Evolutionary conservation across 2,113 vertebrate genomes (phyloP), one percentile per base, ranked within the genome.

Genomic region (Erythrolamprus reginae): DNA sequence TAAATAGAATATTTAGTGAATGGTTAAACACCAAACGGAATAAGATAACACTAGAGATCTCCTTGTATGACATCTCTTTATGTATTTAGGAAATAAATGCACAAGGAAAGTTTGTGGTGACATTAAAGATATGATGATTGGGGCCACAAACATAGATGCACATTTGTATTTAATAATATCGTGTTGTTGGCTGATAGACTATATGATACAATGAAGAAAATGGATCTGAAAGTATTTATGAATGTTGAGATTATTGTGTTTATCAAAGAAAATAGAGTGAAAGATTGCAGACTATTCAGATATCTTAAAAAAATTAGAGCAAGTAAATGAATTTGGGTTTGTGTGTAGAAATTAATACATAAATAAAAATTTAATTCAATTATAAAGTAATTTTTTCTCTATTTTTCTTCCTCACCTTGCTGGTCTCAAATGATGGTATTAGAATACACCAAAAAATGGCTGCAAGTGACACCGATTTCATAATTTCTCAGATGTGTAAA

Each of bases 371-470:
- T 21, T 38, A 21, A 77, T 42, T 21, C 8, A 21, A 77, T 42
- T 42, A 77, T 77, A 42, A 77, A 42, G 7, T 21, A 33, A 10
- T 77, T 9, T 24, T 10, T 52, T 51, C 15, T 17, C 48, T 45
- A 17, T 50, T 58, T 42, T 33, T 33, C 17, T 38, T 61, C 65
- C 96, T 94, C 94, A 97, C 97, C 97, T 97, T 97, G 94, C 95
- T 95, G 89, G 95, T 94, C 58, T 96, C 92, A 17, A 95, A 96
- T n/a, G 91, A 87, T 53, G 91, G 88, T 61, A 92, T 82, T 77
- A 97, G 93, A 88, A 96, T 13, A 84, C 96, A 96, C 85, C 93
- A 94, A 21, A 96, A 90, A 91, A 95, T 88, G 0, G 38, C 51
- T 1, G 93, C 28, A 92, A 97, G 93, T 88, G 93, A 94, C 45